Conservation (phyloP, 2,797 vertebrate genomes). For the Lagodon rhomboides region DNA sequence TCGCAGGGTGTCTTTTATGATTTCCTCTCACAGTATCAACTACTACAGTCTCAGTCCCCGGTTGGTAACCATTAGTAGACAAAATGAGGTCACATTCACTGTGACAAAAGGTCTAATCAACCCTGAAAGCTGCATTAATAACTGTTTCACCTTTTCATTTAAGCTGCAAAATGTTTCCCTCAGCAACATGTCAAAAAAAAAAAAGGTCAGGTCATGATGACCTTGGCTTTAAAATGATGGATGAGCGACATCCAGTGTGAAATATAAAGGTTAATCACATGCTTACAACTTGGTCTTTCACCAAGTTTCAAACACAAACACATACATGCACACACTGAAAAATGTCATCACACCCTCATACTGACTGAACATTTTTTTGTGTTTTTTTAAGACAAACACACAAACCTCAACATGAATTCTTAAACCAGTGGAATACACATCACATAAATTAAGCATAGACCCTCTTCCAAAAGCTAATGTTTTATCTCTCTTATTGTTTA, state of each 20-base stretch:
- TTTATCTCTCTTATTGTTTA: constrained; percentile 14
- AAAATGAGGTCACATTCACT: constrained; percentile 43
- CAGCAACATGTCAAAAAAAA: constrained; percentile 10
- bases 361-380: not conserved
- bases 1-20: too few species aligned
- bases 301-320: constrained; percentile 36
- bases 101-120: constrained; percentile 23
- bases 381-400: not conserved
- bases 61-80: constrained; percentile 13
- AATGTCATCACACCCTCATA: constrained; percentile 28
- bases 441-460: constrained; percentile 6
- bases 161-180: constrained; percentile 19
- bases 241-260: constrained; percentile 31
- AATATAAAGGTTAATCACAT: constrained; percentile 53
- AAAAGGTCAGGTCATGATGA: constrained; percentile 35
- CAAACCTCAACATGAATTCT: constrained; percentile 5
- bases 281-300: constrained; percentile 26
- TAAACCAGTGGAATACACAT: constrained; percentile 14
- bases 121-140: constrained; percentile 11
- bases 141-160: constrained; percentile 18
- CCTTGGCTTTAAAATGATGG: constrained; percentile 53
- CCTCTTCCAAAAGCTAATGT: not conserved
- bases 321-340: constrained; percentile 14
- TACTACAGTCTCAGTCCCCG: constrained; percentile 3
- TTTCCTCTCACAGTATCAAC: not conserved